Conservation (phyloP, 2,888 invertebrate species). For the Luperina testacea region DNA sequence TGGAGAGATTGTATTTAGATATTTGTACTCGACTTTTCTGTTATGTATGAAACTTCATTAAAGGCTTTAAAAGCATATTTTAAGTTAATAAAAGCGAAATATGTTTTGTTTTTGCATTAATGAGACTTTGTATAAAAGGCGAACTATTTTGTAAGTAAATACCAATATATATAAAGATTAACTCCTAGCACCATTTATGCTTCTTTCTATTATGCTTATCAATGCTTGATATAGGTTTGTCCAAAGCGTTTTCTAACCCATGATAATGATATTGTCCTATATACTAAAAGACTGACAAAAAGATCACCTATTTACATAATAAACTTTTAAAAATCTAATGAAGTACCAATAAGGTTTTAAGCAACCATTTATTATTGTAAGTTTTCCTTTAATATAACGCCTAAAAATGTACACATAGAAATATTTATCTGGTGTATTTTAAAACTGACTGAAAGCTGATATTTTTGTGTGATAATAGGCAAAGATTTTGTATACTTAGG, state of each 20-base stretch:
- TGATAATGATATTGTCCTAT: neutral
- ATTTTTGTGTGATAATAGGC: slow-evolving; percentile 8
- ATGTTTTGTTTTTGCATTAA: neutral
- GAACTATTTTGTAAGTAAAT: neutral
- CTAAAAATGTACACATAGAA: neutral
- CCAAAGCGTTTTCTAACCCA: neutral
- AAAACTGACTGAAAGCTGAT: slow-evolving; percentile 6
- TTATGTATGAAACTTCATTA: neutral
- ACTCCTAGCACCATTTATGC: neutral
- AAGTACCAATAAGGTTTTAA: slow-evolving; percentile 5
- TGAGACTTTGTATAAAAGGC: neutral
- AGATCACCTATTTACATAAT: slow-evolving; percentile 11
- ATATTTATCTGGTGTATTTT: slow-evolving; percentile 1
- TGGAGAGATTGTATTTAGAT: too few species aligned
- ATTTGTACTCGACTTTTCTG: neutral
- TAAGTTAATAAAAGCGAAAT: neutral
- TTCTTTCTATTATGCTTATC: neutral
- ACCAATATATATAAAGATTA: neutral
- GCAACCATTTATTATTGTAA: slow-evolving; percentile 12
- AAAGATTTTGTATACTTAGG: slow-evolving; percentile 5
- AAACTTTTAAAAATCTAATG: slow-evolving; percentile 21
- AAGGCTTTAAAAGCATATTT: neutral
- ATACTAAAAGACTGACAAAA: slow-evolving; percentile 45
- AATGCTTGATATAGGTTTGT: neutral
- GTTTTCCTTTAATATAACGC: neutral